Conservation (phyloP, 2,113 vertebrate species). For the Catharus fuscescens region DNA sequence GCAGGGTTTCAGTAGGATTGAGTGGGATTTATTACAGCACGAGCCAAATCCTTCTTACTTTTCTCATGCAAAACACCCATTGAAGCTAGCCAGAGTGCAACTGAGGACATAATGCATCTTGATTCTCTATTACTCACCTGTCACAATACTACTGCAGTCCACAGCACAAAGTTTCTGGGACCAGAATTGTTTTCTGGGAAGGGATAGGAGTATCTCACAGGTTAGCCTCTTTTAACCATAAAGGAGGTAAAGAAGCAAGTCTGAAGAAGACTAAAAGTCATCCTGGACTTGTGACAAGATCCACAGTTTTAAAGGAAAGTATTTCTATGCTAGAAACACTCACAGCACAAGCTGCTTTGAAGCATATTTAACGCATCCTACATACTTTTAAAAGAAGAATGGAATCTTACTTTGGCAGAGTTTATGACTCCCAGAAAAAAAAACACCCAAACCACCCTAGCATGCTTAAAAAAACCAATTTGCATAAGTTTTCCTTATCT, state of each 20-base stretch:
- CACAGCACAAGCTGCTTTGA: conserved; percentile 8
- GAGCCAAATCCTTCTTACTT: conserved; percentile 48
- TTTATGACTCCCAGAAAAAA: conserved; percentile 1
- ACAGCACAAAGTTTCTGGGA: not conserved
- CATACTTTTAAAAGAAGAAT: conserved; percentile 33
- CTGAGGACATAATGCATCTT: not conserved
- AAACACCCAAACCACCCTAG: not conserved
- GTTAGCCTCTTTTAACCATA: not conserved
- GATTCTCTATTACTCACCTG: not conserved
- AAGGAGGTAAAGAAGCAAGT: not conserved
- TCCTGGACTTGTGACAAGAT: conserved; percentile 16
- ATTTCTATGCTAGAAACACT: conserved; percentile 30
- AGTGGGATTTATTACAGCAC: conserved; percentile 30
- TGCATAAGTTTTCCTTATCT: conserved; percentile 17
- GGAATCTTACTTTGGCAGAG: conserved; percentile 22
- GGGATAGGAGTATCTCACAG: not conserved
- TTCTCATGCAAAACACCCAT: conserved; percentile 34
- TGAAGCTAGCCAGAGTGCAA: conserved; percentile 22
- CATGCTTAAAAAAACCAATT: conserved; percentile 13
- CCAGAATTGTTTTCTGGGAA: not conserved
- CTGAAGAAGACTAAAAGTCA: conserved; percentile 15
- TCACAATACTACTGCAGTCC: not conserved
- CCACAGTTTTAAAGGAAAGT: conserved; percentile 5
- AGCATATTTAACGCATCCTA: conserved; percentile 48
- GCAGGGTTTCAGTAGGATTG: not conserved